A percentile compares a stretch with the other conserved stretches of the same genome.
Conservation (phyloP, 2,113 vertebrate genomes). For the Paramormyrops kingsleyae region DNA sequence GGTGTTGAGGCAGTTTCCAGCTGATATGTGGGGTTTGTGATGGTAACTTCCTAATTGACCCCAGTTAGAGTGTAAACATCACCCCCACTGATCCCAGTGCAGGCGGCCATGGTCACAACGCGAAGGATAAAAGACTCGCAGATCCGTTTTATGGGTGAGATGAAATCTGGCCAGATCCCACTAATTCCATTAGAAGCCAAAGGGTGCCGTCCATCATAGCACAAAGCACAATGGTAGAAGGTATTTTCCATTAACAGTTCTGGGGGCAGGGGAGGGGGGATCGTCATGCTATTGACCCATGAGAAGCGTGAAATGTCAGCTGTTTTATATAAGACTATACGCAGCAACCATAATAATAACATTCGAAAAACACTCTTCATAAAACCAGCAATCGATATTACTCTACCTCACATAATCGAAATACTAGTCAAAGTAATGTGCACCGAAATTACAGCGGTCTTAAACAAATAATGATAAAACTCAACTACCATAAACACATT, state of each 20-base stretch:
- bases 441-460: background rate
- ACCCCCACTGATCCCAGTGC: background rate
- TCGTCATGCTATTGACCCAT: background rate
- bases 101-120: too few relatives aligned
- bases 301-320: background rate
- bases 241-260: background rate
- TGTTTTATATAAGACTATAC: background rate
- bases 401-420: background rate
- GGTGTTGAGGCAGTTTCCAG: background rate
- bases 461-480: background rate
- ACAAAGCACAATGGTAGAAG: background rate
- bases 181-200: background rate
- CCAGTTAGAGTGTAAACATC: background rate
- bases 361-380: background rate
- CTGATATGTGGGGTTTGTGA: background rate
- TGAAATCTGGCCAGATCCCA: background rate
- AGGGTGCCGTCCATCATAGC: background rate
- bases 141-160: background rate
- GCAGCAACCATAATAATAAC: background rate
- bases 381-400: background rate
- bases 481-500: background rate
- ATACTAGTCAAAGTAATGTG: background rate
- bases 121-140: background rate
- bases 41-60: background rate
- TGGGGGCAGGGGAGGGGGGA: background rate